A percentile compares a stretch with the other conserved stretches of the same genome.
Conservation (phyloP, 2,888 invertebrate species). For the Lathronympha strigana region DNA sequence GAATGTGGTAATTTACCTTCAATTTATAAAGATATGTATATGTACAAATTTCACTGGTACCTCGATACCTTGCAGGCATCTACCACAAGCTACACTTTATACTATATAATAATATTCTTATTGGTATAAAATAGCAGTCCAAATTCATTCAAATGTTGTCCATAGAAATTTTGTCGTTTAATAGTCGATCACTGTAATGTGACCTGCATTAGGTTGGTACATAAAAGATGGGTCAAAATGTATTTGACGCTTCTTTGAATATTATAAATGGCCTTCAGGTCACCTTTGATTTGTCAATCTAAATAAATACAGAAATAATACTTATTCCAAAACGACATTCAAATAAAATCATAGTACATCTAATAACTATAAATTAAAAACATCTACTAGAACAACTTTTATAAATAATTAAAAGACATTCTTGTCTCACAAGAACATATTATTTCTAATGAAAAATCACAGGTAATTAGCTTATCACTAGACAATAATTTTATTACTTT, state of each 20-base stretch:
- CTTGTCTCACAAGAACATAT: slow-evolving; percentile 78
- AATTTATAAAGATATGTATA: slow-evolving; percentile 39
- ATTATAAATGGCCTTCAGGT: slow-evolving; percentile 7
- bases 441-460: slow-evolving; percentile 74
- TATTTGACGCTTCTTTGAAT: background rate
- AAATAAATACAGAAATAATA: background rate
- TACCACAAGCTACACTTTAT: slow-evolving; percentile 27
- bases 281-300: slow-evolving; percentile 16
- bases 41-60: slow-evolving; percentile 32
- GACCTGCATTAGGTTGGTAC: background rate
- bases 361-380: slow-evolving; percentile 52
- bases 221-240: background rate
- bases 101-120: slow-evolving; percentile 24
- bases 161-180: background rate
- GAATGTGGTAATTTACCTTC: slow-evolving; percentile 2
- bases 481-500: slow-evolving; percentile 55
- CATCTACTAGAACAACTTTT: too few relatives aligned
- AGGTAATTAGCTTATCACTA: slow-evolving; percentile 77
- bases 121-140: slow-evolving; percentile 34
- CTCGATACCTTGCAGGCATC: slow-evolving; percentile 28
- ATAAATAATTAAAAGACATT: slow-evolving; percentile 55
- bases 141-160: slow-evolving; percentile 15
- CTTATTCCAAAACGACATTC: slow-evolving; percentile 12
- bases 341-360: slow-evolving; percentile 20
- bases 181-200: background rate